Percentiles rank a stretch among this genome's conserved stretches.
phyloP scores from a whole-genome alignment of 1,140 invertebrate species.

The Dreissena polymorpha region DNA sequence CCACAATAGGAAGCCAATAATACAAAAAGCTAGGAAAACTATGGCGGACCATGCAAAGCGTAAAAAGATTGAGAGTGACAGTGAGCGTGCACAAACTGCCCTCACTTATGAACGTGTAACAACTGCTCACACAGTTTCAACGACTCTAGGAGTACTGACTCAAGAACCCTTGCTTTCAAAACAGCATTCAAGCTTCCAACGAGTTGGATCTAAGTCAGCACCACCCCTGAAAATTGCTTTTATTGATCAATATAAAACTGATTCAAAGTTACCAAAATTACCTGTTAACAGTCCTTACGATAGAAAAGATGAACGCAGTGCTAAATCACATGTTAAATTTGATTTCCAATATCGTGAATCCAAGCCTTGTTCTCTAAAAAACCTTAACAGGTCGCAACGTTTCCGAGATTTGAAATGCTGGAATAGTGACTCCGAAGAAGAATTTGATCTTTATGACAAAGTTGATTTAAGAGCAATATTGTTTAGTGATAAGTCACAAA shows the following conservation, averaged over 20 bases:
- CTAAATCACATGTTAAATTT: constrained; percentile 65
- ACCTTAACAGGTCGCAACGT: constrained; percentile 42
- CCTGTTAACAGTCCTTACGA: neutral
- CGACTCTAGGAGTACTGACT: constrained; percentile 20
- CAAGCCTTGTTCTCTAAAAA: constrained; percentile 11
- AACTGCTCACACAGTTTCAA: constrained; percentile 42
- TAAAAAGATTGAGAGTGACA: constrained; percentile 56
- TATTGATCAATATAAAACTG: constrained; percentile 23
- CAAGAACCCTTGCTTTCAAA: constrained; percentile 25
- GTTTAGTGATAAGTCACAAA: constrained; percentile 60
- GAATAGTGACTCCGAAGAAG: constrained; percentile 61
- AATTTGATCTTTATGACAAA: constrained; percentile 61
- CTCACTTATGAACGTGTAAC: constrained; percentile 33
- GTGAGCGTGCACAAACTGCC: constrained; percentile 45
- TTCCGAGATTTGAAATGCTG: constrained; percentile 14
- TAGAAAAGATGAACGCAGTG: constrained; percentile 18
- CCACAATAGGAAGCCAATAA: constrained; percentile 64
- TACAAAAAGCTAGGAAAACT: constrained; percentile 67
- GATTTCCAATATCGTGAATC: constrained; percentile 23
- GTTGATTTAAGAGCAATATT: constrained; percentile 67
- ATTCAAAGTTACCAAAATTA: constrained; percentile 39
- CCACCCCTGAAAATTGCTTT: constrained; percentile 54
- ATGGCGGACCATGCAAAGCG: constrained; percentile 56
- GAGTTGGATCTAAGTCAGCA: constrained; percentile 62
- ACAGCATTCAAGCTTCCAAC: constrained; percentile 22